Conservation (phyloP, 1,140 invertebrate genomes). For the Augochlora pura region DNA sequence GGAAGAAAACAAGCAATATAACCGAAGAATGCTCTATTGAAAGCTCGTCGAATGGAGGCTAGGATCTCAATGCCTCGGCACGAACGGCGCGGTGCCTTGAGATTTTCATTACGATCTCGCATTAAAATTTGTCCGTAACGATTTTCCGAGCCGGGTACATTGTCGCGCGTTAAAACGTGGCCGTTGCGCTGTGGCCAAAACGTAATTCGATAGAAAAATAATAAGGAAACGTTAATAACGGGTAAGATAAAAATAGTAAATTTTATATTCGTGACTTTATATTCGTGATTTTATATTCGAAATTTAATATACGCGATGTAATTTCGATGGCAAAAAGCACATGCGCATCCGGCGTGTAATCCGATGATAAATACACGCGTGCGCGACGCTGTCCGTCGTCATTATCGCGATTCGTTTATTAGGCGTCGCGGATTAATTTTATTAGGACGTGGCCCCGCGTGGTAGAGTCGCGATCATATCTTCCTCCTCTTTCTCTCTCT, state of each 20-base stretch:
- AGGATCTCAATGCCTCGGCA: constrained; percentile 18
- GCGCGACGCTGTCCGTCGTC: constrained; percentile 5
- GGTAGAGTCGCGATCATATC: neutral
- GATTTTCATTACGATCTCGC: constrained; percentile 12
- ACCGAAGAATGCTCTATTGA: constrained; percentile 58
- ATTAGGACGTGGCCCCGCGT: constrained; percentile 24
- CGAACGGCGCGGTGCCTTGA: neutral
- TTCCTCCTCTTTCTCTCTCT: too few relatives aligned
- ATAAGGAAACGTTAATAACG: too few relatives aligned
- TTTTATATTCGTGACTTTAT: too few relatives aligned
- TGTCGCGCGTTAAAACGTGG: too few relatives aligned
- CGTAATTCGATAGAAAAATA: too few relatives aligned
- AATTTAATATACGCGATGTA: too few relatives aligned
- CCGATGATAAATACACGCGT: constrained; percentile 22
- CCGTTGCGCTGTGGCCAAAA: too few relatives aligned
- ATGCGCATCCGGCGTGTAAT: too few relatives aligned
- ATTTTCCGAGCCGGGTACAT: neutral
- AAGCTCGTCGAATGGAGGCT: constrained; percentile 45
- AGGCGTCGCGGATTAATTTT: constrained; percentile 52
- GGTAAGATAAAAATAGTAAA: too few relatives aligned
- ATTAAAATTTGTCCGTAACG: neutral
- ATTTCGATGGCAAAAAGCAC: too few relatives aligned
- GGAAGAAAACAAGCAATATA: constrained; percentile 59
- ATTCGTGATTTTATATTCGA: too few relatives aligned
- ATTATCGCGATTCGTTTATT: constrained; percentile 50